Conservation (phyloP, 1,140 invertebrate genomes). For the Drosophila rhopaloa region DNA sequence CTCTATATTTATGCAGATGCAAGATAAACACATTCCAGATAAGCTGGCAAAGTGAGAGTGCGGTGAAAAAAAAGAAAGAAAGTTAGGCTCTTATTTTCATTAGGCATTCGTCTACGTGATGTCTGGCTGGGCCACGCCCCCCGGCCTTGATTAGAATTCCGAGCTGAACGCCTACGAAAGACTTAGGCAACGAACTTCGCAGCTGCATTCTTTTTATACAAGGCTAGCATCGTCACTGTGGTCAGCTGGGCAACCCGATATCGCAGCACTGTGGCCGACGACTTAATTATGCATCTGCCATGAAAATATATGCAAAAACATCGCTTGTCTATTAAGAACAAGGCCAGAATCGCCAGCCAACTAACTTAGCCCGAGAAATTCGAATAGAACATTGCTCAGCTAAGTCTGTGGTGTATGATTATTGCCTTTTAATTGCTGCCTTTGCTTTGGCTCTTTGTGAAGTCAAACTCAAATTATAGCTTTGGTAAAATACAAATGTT, state of each 20-base stretch:
- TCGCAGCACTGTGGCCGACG: constrained; percentile 26
- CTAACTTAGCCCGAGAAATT: constrained; percentile 15
- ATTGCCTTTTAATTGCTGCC: constrained; percentile 26
- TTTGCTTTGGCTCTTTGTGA: constrained; percentile 4
- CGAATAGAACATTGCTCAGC: constrained; percentile 12
- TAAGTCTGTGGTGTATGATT: constrained; percentile 11
- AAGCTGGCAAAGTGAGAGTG: constrained; percentile 64
- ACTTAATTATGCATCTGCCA: constrained; percentile 62
- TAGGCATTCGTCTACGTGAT: constrained; percentile 29
- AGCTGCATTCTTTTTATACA: constrained; percentile 64
- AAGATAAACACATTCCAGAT: constrained; percentile 71
- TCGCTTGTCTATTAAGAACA: constrained; percentile 71
- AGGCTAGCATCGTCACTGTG: constrained; percentile 60
- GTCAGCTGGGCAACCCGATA: constrained; percentile 69
- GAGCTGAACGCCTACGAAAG: constrained; percentile 48
- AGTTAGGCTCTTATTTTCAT: constrained; percentile 49
- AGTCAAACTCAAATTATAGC: background rate
- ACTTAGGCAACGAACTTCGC: constrained; percentile 73
- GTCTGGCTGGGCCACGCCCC: constrained; percentile 43
- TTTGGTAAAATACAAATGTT: background rate
- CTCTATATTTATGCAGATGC: constrained; percentile 61
- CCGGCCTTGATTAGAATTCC: constrained; percentile 56
- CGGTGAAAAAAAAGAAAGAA: constrained; percentile 51
- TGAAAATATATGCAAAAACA: constrained; percentile 63
- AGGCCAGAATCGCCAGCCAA: constrained; percentile 58